These are phyloP conservation scores for Scyliorhinus canicula DNA, from an alignment of 2,797 vertebrate species.

Conservation along the genomic window DNA sequence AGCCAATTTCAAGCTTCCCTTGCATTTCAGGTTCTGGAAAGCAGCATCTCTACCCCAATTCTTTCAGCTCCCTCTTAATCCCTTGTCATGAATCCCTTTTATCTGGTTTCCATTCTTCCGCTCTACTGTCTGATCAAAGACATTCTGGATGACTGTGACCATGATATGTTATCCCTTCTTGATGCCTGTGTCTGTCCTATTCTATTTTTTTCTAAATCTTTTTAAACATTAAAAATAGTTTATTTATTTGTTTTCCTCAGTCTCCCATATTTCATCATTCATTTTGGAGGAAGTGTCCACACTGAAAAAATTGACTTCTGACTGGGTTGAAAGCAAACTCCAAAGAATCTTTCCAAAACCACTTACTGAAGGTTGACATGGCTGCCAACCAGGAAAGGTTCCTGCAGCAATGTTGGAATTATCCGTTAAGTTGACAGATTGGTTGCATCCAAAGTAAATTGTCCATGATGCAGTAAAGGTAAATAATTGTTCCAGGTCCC, in stretches of 20 bases:
- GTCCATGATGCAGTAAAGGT: not conserved
- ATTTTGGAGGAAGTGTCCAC: not conserved
- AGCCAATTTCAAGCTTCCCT: not conserved
- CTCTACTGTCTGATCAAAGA: not conserved
- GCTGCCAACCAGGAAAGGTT: not conserved
- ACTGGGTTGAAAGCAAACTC: not conserved
- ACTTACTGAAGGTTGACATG: not conserved
- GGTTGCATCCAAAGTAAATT: constrained; percentile 6
- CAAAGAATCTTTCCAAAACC: not conserved
- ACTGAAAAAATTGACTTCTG: not conserved
- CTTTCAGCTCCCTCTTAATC: not conserved
- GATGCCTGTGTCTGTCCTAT: not conserved
- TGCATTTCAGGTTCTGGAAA: not conserved
- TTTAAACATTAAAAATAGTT: too few species aligned
- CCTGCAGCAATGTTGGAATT: not conserved
- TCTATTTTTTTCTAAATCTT: not conserved
- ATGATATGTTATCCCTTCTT: too few species aligned
- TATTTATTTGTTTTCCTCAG: not conserved
- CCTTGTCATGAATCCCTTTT: not conserved
- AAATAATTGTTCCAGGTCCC: not conserved
- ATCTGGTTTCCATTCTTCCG: not conserved
- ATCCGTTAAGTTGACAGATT: not conserved
- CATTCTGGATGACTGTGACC: not conserved
- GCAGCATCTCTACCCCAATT: not conserved
- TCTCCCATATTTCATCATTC: not conserved